Evolutionary conservation across 23 tunicate genomes (phyloP).

Genomic region (Diplosoma virens): DNA sequence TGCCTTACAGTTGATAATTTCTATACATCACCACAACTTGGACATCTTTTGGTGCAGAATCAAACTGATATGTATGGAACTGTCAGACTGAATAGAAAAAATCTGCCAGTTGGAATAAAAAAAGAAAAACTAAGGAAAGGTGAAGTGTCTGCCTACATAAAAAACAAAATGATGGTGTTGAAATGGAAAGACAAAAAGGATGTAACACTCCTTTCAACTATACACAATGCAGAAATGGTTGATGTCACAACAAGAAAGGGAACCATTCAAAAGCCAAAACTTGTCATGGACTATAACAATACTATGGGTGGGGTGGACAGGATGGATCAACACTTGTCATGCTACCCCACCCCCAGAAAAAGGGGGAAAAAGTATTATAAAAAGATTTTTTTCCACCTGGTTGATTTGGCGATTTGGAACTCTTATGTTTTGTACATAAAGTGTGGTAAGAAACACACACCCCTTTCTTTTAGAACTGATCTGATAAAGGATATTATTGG

Average conservation of each 20-base stretch:
- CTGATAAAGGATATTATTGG: constrained; percentile 8
- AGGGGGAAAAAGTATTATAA: constrained; percentile 6
- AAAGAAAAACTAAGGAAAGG: constrained; percentile 12
- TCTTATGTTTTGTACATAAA: constrained; percentile 19
- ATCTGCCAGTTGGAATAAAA: not conserved
- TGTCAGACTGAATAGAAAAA: not conserved
- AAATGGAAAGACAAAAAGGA: constrained; percentile 26
- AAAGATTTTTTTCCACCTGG: constrained; percentile 30
- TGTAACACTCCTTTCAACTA: constrained; percentile 19
- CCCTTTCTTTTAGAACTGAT: constrained; percentile 3
- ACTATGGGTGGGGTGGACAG: constrained; percentile 29
- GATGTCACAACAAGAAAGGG: not conserved
- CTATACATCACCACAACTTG: constrained; percentile 31
- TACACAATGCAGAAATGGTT: constrained; percentile 15
- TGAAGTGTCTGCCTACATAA: constrained; percentile 17
- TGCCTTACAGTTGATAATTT: constrained; percentile 25
- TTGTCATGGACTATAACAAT: not conserved
- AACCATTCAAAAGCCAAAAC: constrained; percentile 11
- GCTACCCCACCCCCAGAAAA: constrained; percentile 8
- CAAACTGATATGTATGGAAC: constrained; percentile 34
- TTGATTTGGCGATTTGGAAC: constrained; percentile 26
- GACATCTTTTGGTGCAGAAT: not conserved
- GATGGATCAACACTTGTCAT: constrained; percentile 20
- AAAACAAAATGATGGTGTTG: constrained; percentile 4
- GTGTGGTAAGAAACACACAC: constrained; percentile 5